A percentile compares a stretch with the other conserved stretches of the same genome.
These are phyloP conservation scores for Cynopterus sphinx DNA, from an alignment of 2,797 vertebrate species.

Conservation along the genomic window DNA sequence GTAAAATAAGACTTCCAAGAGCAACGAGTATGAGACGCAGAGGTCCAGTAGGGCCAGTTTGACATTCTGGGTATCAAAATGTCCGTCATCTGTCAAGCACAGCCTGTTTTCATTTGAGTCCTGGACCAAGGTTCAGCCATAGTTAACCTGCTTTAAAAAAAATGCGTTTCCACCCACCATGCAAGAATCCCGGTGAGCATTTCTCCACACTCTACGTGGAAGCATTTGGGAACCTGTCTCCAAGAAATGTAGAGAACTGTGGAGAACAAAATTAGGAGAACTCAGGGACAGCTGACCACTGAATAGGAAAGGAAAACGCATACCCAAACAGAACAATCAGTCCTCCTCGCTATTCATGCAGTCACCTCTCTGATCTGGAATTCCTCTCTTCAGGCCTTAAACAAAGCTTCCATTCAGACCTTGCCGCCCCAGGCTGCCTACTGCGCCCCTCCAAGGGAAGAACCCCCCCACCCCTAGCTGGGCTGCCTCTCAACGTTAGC, in stretches of 20 bases:
- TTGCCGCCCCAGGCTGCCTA: too few species aligned
- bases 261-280: not conserved
- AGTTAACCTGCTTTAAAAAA: not conserved
- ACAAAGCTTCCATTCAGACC: not conserved
- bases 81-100: not conserved
- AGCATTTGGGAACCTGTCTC: not conserved
- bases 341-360: not conserved
- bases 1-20: not conserved
- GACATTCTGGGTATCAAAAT: not conserved
- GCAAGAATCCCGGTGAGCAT: not conserved
- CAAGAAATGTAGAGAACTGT: not conserved
- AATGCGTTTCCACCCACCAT: not conserved
- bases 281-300: not conserved
- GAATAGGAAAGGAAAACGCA: not conserved
- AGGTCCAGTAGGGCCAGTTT: not conserved
- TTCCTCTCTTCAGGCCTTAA: not conserved
- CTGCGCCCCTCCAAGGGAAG: not conserved
- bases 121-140: not conserved
- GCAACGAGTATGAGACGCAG: not conserved
- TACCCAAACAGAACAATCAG: not conserved
- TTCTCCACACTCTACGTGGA: not conserved
- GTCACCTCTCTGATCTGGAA: not conserved
- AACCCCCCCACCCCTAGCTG: not conserved
- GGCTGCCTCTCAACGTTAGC: slow-evolving; percentile 35
- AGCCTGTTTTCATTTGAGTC: not conserved